These are phyloP conservation scores for Urophycis tenuis DNA, from an alignment of 2,797 vertebrate species.

Conservation along the genomic window DNA sequence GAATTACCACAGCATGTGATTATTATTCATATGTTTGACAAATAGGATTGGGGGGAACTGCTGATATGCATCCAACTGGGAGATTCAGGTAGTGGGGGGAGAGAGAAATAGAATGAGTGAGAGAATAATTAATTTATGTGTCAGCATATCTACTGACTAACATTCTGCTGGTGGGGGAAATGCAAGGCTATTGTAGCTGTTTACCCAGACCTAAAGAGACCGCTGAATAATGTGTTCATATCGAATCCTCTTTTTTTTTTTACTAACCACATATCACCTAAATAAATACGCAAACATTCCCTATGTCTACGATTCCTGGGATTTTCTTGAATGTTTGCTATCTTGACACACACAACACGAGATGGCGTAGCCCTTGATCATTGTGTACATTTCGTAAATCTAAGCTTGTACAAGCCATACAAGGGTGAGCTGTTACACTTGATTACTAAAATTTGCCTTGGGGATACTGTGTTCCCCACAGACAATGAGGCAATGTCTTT, in stretches of 20 bases:
- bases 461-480: not conserved
- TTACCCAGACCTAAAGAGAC: not conserved
- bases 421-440: conserved; percentile 28
- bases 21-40: conserved; percentile 66
- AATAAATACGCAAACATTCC: not conserved
- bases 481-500: conserved; percentile 39
- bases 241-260: not conserved
- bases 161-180: conserved; percentile 29
- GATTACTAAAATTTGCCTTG: not conserved
- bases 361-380: not conserved
- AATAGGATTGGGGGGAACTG: conserved; percentile 45
- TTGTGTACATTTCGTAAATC: not conserved
- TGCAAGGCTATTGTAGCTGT: conserved; percentile 30
- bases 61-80: conserved; percentile 48
- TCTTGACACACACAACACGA: not conserved
- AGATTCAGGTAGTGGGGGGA: conserved; percentile 7
- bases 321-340: not conserved
- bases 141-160: conserved; percentile 45
- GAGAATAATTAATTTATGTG: conserved; percentile 50
- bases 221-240: not conserved
- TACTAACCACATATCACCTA: not conserved
- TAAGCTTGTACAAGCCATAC: conserved; percentile 2
- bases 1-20: conserved; percentile 59
- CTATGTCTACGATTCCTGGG: not conserved
- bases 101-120: conserved; percentile 6